These are phyloP conservation scores for Cebus imitator DNA, from an alignment of 2,113 vertebrate genomes.

Conservation along the genomic window DNA sequence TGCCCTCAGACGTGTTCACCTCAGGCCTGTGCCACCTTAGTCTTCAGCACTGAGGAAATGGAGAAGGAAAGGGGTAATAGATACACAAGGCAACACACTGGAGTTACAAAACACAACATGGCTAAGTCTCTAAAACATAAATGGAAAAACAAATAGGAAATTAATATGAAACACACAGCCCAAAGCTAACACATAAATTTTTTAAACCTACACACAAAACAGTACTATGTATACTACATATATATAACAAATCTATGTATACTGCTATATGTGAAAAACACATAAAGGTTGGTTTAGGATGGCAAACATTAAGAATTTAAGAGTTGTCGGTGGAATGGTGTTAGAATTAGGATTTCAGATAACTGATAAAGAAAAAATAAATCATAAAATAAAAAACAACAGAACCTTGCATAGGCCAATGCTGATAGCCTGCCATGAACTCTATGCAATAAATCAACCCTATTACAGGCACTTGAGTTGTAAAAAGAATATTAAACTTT, in stretches of 20 bases:
- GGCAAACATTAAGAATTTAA: neutral
- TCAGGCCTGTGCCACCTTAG: neutral
- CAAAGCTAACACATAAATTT: neutral
- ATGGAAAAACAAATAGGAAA: neutral
- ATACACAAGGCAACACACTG: neutral
- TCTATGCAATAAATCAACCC: neutral
- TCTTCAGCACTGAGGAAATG: neutral
- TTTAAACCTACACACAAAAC: neutral
- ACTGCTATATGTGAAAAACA: neutral
- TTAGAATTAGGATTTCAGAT: neutral
- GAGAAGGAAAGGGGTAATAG: neutral
- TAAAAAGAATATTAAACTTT: slow-evolving; percentile 36
- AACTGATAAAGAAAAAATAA: slow-evolving; percentile 7
- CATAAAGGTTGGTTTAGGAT: neutral
- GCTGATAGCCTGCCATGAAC: neutral
- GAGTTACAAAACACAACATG: neutral
- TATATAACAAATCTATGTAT: neutral
- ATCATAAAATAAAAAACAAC: neutral
- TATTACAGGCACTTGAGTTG: neutral
- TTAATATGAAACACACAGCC: neutral
- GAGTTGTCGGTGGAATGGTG: neutral
- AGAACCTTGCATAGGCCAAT: neutral
- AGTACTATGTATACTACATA: neutral
- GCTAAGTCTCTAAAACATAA: neutral
- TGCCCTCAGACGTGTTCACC: neutral